A percentile compares a stretch with the other conserved stretches of the same genome.
Evolutionary conservation across 2,797 vertebrate species (phyloP).

Genomic region (Sebastolobus altivelis): DNA sequence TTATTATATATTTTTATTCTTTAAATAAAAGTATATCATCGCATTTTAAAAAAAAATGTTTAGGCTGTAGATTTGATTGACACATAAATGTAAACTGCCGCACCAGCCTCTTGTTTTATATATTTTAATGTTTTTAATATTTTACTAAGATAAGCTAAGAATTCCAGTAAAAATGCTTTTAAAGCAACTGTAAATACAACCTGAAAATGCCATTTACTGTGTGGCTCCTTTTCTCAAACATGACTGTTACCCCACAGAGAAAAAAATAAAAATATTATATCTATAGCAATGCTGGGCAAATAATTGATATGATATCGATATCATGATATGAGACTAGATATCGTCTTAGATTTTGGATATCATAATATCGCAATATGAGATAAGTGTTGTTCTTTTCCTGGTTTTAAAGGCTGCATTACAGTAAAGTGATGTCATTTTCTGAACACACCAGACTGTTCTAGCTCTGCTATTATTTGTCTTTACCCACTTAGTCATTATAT

Average conservation of each 20-base stretch:
- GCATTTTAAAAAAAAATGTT: background rate
- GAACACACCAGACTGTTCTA: too few relatives aligned
- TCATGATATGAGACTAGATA: too few relatives aligned
- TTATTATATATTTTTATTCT: background rate
- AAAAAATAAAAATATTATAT: background rate
- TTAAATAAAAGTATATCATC: background rate
- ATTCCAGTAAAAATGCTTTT: background rate
- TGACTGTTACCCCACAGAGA: background rate
- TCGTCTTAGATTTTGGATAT: too few relatives aligned
- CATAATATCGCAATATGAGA: too few relatives aligned
- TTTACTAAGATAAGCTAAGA: background rate
- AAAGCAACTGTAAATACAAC: background rate
- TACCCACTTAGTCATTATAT: too few relatives aligned
- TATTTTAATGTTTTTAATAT: background rate
- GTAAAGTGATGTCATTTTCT: too few relatives aligned
- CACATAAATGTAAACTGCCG: background rate
- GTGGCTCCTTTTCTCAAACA: background rate
- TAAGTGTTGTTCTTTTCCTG: too few relatives aligned
- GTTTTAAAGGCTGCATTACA: too few relatives aligned
- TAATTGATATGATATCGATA: background rate
- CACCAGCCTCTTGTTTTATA: background rate
- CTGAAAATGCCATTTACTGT: background rate
- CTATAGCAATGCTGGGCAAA: too few relatives aligned
- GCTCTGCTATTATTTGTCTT: too few relatives aligned
- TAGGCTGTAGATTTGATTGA: background rate